These are phyloP conservation scores for Sitophilus oryzae DNA, from an alignment of 1,140 invertebrate genomes.

Conservation along the genomic window DNA sequence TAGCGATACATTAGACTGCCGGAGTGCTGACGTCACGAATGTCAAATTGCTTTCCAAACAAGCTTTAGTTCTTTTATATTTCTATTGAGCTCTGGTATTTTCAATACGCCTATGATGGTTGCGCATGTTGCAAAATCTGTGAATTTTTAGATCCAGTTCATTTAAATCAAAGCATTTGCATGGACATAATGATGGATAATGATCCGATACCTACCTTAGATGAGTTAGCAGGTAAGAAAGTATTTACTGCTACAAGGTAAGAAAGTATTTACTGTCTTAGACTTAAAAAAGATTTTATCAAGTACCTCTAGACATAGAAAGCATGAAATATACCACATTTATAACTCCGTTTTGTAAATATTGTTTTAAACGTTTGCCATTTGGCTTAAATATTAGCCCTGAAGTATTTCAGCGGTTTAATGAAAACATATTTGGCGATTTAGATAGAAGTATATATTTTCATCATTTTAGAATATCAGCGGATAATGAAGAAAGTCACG, in stretches of 20 bases:
- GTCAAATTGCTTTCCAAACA: no score
- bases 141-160: conserved; percentile 14
- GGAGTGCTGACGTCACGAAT: no score
- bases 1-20: no score
- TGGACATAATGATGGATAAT: no score
- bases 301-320: conserved; percentile 14
- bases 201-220: conserved; percentile 31
- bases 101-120: no score
- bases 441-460: conserved; percentile 24
- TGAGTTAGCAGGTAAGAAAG: conserved; percentile 39
- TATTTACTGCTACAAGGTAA: conserved; percentile 38
- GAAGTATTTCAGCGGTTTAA: conserved; percentile 45
- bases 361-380: conserved; percentile 32
- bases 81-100: no score
- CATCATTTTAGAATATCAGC: no score
- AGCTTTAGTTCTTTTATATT: no score
- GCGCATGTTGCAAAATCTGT: no score
- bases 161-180: conserved; percentile 14
- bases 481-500: no score
- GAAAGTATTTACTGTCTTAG: conserved; percentile 44
- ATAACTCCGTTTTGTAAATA: conserved; percentile 41
- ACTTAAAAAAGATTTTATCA: conserved; percentile 43
- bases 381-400: conserved; percentile 36
- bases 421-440: conserved; percentile 23
- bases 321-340: conserved; percentile 37